These are phyloP conservation scores for Bos indicus DNA, from an alignment of 2,113 vertebrate species.

Conservation along the genomic window DNA sequence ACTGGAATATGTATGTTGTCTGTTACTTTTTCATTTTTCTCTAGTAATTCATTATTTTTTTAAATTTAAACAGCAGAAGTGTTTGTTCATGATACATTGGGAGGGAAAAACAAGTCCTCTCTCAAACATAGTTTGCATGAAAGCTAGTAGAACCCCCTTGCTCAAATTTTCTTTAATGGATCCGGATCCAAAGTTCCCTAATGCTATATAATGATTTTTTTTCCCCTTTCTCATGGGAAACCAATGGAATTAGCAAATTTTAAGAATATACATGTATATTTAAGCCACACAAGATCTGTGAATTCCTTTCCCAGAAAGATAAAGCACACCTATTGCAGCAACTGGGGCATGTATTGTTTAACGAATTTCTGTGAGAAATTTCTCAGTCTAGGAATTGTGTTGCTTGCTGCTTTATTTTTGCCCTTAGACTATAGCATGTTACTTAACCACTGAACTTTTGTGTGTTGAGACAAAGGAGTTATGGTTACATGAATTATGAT, in stretches of 20 bases:
- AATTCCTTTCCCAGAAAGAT: background rate
- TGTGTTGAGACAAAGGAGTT: background rate
- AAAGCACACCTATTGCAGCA: background rate
- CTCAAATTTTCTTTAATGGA: background rate
- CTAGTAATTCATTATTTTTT: background rate
- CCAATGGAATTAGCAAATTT: background rate
- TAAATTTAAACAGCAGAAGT: background rate
- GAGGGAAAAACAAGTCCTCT: background rate
- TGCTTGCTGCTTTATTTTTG: background rate
- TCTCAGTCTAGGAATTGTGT: background rate
- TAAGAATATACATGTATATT: background rate
- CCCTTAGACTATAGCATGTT: background rate
- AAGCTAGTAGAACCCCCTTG: background rate
- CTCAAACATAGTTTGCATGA: background rate
- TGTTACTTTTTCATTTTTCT: background rate
- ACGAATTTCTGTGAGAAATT: constrained; percentile 29
- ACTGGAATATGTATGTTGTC: background rate
- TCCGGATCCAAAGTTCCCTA: background rate
- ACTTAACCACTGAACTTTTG: background rate
- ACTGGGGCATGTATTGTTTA: background rate
- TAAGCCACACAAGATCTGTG: background rate
- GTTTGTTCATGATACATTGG: background rate
- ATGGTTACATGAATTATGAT: background rate
- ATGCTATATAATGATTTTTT: background rate
- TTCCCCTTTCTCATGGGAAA: background rate